A percentile compares a stretch with the other conserved stretches of the same genome.
Conservation (phyloP, 2,113 vertebrate genomes). For the Elephantulus edwardii region DNA sequence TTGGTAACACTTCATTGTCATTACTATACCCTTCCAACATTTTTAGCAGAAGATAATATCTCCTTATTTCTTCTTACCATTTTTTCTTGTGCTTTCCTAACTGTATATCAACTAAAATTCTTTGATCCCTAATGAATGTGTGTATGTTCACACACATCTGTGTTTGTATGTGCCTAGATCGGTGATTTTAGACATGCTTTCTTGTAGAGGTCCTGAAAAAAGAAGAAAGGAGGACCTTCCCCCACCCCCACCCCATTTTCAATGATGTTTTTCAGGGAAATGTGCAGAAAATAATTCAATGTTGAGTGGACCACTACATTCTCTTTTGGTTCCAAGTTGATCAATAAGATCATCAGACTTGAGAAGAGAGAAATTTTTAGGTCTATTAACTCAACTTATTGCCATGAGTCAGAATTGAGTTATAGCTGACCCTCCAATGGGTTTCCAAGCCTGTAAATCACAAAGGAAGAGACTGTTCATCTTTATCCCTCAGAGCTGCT, state of each 20-base stretch:
- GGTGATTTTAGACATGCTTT: slow-evolving; percentile 85
- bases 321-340: slow-evolving; percentile 39
- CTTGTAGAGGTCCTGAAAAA: slow-evolving; percentile 84
- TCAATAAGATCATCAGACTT: slow-evolving; percentile 37
- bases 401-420: no score
- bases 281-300: slow-evolving; percentile 45
- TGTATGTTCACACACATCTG: slow-evolving; percentile 64
- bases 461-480: no score
- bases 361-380: slow-evolving; percentile 44
- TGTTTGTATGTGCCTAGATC: slow-evolving; percentile 76
- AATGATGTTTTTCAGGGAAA: slow-evolving; percentile 66
- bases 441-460: no score
- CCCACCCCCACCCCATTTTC: slow-evolving; percentile 53
- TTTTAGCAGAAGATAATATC: slow-evolving; percentile 66
- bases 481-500: no score
- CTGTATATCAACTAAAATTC: slow-evolving; percentile 75
- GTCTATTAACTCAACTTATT: no score
- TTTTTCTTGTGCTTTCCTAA: slow-evolving; percentile 69
- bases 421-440: no score
- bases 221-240: slow-evolving; percentile 47
- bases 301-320: neutral
- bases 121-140: slow-evolving; percentile 56
- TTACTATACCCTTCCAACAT: slow-evolving; percentile 79
- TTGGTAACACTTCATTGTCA: slow-evolving; percentile 70
- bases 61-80: slow-evolving; percentile 71